phyloP scores from a whole-genome alignment of 2,113 vertebrate species.

The Hucho hucho region DNA sequence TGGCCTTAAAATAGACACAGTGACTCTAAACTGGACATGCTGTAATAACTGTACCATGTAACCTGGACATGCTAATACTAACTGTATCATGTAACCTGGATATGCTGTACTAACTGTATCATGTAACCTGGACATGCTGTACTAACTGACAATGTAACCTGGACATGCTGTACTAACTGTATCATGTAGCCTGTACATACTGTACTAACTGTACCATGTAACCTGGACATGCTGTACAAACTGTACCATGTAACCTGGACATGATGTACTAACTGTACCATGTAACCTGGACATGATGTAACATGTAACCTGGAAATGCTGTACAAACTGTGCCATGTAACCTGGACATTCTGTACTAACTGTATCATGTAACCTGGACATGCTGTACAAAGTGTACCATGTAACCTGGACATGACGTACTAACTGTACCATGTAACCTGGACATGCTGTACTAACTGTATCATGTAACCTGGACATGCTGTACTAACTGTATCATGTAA shows the following conservation, averaged over 20 bases:
- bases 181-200: background rate
- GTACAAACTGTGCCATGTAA: background rate
- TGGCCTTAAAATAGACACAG: constrained; percentile 17
- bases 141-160: background rate
- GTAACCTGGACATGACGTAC: background rate
- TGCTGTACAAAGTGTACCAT: no score
- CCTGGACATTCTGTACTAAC: background rate
- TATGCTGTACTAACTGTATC: background rate
- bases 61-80: background rate
- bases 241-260: background rate
- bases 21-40: background rate
- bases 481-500: background rate
- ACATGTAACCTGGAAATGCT: background rate
- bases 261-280: background rate
- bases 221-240: background rate
- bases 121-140: background rate
- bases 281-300: background rate
- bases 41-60: background rate
- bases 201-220: background rate
- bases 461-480: background rate
- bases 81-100: background rate
- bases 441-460: background rate
- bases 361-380: background rate
- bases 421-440: background rate
- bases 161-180: background rate